phyloP scores from a whole-genome alignment of 1,140 invertebrate species.

The Lordiphosa stackelbergi region DNA sequence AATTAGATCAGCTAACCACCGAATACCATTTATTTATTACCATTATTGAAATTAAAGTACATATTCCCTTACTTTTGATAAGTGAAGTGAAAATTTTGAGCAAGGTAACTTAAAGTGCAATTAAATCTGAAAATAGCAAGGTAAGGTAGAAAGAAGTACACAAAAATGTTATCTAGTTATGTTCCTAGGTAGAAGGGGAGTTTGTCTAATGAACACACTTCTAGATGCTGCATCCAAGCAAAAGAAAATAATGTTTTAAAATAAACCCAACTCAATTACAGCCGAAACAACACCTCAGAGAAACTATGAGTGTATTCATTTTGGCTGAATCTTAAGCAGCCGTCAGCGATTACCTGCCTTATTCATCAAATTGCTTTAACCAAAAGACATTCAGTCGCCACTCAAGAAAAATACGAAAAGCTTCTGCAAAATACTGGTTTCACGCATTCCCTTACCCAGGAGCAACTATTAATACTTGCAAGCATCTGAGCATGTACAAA shows the following conservation, averaged over 20 bases:
- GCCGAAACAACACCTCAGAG: constrained; percentile 36
- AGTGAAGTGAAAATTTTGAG: too few relatives aligned
- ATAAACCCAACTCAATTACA: constrained; percentile 24
- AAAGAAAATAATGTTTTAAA: constrained; percentile 4
- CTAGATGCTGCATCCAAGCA: constrained; percentile 1
- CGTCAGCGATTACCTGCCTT: constrained; percentile 43
- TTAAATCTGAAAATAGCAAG: too few relatives aligned
- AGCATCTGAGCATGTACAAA: constrained; percentile 1
- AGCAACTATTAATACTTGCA: constrained; percentile 1
- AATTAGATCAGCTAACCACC: too few relatives aligned
- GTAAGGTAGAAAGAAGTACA: too few relatives aligned
- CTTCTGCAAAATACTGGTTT: constrained; percentile 4
- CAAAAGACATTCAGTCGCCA: constrained; percentile 50
- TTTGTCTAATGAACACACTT: background rate
- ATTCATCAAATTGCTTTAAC: constrained; percentile 50
- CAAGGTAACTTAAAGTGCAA: too few relatives aligned
- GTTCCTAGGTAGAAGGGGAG: too few relatives aligned
- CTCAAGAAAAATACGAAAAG: constrained; percentile 18
- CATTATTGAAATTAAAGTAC: too few relatives aligned
- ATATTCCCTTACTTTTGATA: too few relatives aligned
- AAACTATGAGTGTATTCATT: constrained; percentile 28
- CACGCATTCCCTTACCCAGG: constrained; percentile 1
- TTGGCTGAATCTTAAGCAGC: constrained; percentile 39
- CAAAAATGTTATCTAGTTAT: too few relatives aligned
- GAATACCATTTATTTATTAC: too few relatives aligned